Conservation (phyloP, 2,797 vertebrate genomes). For the Cirrhinus molitorella region DNA sequence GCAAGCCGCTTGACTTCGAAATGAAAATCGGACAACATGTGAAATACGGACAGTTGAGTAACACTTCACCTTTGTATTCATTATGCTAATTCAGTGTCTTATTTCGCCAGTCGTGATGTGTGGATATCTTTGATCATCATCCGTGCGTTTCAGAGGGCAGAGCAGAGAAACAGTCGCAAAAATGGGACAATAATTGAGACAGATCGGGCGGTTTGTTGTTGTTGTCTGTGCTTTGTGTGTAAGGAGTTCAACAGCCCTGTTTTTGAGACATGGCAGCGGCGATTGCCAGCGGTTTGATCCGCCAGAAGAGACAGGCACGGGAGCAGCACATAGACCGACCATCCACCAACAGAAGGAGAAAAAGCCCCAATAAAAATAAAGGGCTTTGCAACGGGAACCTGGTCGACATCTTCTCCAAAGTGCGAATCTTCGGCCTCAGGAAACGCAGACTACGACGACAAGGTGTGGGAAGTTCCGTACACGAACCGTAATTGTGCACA, state of each 20-base stretch:
- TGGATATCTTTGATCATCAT: slow-evolving; percentile 64
- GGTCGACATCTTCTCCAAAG: slow-evolving; percentile 99
- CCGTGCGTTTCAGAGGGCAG: slow-evolving; percentile 64
- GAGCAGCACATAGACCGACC: slow-evolving; percentile 98
- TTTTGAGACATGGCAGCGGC: slow-evolving; percentile 93
- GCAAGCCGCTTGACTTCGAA: slow-evolving; percentile 60
- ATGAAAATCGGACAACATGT: slow-evolving; percentile 66
- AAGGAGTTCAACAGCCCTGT: slow-evolving; percentile 72
- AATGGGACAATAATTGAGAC: slow-evolving; percentile 83
- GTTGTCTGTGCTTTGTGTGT: slow-evolving; percentile 76
- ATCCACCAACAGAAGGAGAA: slow-evolving; percentile 91
- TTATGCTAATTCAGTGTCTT: slow-evolving; percentile 66
- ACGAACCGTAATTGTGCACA: slow-evolving; percentile 18
- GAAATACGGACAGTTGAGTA: slow-evolving; percentile 58
- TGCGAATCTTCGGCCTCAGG: slow-evolving; percentile 99
- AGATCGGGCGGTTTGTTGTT: slow-evolving; percentile 74
- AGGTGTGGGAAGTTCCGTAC: slow-evolving; percentile 84
- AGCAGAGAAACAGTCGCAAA: slow-evolving; percentile 69
- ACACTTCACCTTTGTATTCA: slow-evolving; percentile 68
- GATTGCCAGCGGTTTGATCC: slow-evolving; percentile 98
- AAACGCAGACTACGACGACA: slow-evolving; percentile 97
- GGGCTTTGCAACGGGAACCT: slow-evolving; percentile 98
- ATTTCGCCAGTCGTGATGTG: slow-evolving; percentile 69
- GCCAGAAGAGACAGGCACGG: slow-evolving; percentile 97
- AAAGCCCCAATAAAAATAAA: slow-evolving; percentile 97